Conservation (phyloP, 53 echinoderm and acorn worm species). For the Henricia sp. region DNA sequence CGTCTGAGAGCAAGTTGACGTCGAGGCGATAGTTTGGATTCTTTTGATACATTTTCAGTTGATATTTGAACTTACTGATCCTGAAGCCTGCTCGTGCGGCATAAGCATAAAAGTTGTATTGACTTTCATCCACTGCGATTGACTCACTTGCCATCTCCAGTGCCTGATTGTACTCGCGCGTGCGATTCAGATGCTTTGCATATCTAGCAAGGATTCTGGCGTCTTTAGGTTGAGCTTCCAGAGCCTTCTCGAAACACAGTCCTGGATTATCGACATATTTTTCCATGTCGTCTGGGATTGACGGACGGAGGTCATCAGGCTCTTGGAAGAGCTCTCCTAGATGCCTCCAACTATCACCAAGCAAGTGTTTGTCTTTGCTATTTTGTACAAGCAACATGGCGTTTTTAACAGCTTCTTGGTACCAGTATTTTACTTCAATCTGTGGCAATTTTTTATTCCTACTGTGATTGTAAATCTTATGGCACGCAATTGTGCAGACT, state of each 20-base stretch:
- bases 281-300: neutral
- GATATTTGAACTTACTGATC: neutral
- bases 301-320: neutral
- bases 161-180: neutral
- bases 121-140: neutral
- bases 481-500: neutral
- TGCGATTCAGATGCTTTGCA: neutral
- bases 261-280: neutral
- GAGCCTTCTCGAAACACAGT: neutral
- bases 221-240: neutral
- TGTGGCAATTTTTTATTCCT: neutral
- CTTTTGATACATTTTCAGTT: neutral
- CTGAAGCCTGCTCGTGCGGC: neutral
- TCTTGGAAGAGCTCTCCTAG: constrained; percentile 16
- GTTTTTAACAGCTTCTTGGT: neutral
- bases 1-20: neutral
- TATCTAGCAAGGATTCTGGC: constrained; percentile 34
- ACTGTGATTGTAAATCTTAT: neutral
- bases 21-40: neutral
- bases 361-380: neutral
- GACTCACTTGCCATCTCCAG: constrained; percentile 4
- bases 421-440: neutral
- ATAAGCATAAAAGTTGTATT: constrained; percentile 2
- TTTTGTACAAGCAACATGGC: neutral
- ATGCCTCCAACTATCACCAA: constrained; percentile 34